A percentile compares a stretch with the other conserved stretches of the same genome.
phyloP scores from a whole-genome alignment of 2,797 vertebrate species.

The Sparidentex hasta region DNA sequence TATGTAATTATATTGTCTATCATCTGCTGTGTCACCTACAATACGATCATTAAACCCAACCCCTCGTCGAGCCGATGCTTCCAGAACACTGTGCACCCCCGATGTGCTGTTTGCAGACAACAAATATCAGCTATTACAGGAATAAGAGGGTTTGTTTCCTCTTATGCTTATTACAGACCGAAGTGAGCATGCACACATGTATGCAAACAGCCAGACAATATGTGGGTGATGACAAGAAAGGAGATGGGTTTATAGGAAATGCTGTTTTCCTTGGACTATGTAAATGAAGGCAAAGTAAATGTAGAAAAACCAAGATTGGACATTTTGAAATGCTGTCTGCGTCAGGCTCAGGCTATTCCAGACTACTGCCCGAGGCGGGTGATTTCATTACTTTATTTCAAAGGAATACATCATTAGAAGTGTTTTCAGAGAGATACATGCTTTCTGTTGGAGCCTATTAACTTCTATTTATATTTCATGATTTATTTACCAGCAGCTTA shows the following conservation, averaged over 20 bases:
- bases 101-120: slow-evolving; percentile 21
- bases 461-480: slow-evolving; percentile 76
- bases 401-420: slow-evolving; percentile 78
- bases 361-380: slow-evolving; percentile 59
- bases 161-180: slow-evolving; percentile 18
- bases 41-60: slow-evolving; percentile 44
- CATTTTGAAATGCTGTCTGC: slow-evolving; percentile 72
- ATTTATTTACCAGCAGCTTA: slow-evolving; percentile 74
- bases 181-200: slow-evolving; percentile 13
- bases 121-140: slow-evolving; percentile 33
- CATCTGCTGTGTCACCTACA: slow-evolving; percentile 46
- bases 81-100: slow-evolving; percentile 6
- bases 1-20: slow-evolving; percentile 57
- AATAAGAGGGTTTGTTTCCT: slow-evolving; percentile 35
- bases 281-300: slow-evolving; percentile 67
- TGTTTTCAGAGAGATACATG: slow-evolving; percentile 67
- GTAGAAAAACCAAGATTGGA: slow-evolving; percentile 56
- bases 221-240: slow-evolving; percentile 31
- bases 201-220: slow-evolving; percentile 23
- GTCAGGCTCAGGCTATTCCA: slow-evolving; percentile 52
- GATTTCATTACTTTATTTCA: slow-evolving; percentile 78
- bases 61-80: slow-evolving; percentile 35
- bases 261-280: slow-evolving; percentile 51
- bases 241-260: slow-evolving; percentile 45
- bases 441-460: slow-evolving; percentile 70